These are phyloP conservation scores for Magallana gigas DNA, from an alignment of 1,140 invertebrate genomes.

Conservation along the genomic window DNA sequence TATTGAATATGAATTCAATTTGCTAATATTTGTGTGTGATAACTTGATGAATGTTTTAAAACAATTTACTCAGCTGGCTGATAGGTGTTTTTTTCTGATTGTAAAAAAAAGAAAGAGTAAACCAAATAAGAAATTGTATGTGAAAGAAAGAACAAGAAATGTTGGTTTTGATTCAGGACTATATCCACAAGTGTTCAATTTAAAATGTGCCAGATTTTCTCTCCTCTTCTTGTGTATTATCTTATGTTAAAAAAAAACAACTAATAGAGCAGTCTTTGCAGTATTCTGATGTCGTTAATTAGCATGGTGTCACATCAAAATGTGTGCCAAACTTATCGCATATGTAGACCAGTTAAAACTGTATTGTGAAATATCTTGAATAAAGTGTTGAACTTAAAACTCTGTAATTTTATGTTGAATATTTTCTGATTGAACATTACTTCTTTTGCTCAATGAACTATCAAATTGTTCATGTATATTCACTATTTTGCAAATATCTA, in stretches of 20 bases:
- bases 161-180: constrained; percentile 4
- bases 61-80: constrained; percentile 5
- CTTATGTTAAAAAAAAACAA: background rate
- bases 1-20: background rate
- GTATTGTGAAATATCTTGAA: constrained; percentile 35
- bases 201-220: background rate
- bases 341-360: constrained; percentile 24
- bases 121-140: background rate
- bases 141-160: background rate
- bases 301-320: constrained; percentile 26
- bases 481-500: too few species aligned
- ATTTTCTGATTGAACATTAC: too few species aligned
- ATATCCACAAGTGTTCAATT: constrained; percentile 9
- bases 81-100: background rate
- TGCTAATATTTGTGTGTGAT: background rate
- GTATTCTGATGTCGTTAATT: background rate
- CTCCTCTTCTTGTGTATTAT: background rate
- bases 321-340: constrained; percentile 9
- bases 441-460: too few species aligned
- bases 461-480: too few species aligned
- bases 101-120: background rate
- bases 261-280: background rate
- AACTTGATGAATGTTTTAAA: background rate
- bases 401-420: background rate
- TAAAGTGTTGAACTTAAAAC: constrained; percentile 1